phyloP scores from a whole-genome alignment of 2,113 vertebrate species.

The Grallaria varia region DNA sequence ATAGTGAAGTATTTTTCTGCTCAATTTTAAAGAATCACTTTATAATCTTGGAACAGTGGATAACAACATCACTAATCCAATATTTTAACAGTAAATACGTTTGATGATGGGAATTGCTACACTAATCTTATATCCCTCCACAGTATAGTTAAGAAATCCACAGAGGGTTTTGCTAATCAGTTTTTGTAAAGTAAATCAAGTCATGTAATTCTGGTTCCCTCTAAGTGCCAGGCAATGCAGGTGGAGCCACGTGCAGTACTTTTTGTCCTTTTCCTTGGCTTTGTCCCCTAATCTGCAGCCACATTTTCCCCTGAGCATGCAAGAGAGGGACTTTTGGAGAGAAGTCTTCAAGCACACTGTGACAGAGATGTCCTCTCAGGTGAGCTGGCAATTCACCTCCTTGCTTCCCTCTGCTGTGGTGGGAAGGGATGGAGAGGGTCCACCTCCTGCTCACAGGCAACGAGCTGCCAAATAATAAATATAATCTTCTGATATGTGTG shows the following conservation, averaged over 20 bases:
- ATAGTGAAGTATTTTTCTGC: conserved; percentile 38
- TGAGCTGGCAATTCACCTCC: neutral
- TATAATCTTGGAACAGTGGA: conserved; percentile 68
- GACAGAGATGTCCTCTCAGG: neutral
- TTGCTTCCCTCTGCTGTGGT: accelerated
- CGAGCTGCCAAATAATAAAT: neutral
- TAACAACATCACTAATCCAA: conserved; percentile 72
- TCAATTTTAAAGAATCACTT: conserved; percentile 69
- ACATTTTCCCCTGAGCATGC: neutral
- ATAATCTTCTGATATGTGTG: accelerated
- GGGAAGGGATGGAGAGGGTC: neutral
- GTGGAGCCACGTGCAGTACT: neutral
- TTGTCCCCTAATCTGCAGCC: neutral
- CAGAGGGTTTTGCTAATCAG: conserved; percentile 63
- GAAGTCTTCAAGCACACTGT: neutral
- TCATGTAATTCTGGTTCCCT: conserved; percentile 54
- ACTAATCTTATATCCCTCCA: conserved; percentile 67
- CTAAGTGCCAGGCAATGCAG: neutral
- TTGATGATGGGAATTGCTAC: conserved; percentile 69
- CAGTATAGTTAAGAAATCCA: conserved; percentile 65
- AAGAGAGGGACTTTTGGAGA: neutral
- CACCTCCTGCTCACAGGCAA: neutral
- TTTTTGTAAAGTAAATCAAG: conserved; percentile 67
- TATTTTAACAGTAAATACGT: conserved; percentile 73
- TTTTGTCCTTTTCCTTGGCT: neutral